Evolutionary conservation across 2,113 vertebrate species (phyloP).

Genomic region (Grantiella picta): DNA sequence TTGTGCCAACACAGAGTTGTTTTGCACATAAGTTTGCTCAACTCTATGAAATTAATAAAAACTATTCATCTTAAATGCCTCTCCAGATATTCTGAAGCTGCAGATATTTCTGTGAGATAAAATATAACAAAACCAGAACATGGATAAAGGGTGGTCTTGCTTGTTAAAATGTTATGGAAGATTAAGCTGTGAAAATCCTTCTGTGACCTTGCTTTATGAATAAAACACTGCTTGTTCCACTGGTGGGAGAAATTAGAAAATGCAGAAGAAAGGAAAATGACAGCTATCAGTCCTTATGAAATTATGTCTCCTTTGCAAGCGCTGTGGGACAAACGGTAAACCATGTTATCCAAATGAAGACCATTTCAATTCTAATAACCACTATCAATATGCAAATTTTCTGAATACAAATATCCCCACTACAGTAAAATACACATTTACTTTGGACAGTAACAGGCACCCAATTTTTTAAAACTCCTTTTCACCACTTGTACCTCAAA

Average conservation of each 20-base stretch:
- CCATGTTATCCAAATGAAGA: background rate
- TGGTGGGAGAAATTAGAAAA: slow-evolving; percentile 38
- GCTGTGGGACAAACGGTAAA: background rate
- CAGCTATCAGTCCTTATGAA: background rate
- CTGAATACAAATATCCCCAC: background rate
- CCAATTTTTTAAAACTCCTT: background rate
- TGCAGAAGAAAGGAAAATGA: background rate
- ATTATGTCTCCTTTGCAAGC: background rate
- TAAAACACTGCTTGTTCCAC: background rate
- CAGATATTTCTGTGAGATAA: background rate
- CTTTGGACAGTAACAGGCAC: background rate
- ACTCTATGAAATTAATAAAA: background rate
- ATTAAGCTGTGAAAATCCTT: slow-evolving; percentile 20
- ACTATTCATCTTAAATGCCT: background rate
- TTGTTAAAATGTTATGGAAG: slow-evolving; percentile 24
- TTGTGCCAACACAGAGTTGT: background rate
- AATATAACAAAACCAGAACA: background rate
- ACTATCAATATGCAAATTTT: background rate
- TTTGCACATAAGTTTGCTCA: background rate
- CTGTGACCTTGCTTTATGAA: slow-evolving; percentile 8
- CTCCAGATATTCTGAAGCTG: background rate
- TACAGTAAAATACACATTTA: background rate
- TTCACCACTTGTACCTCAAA: background rate
- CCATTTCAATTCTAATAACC: background rate
- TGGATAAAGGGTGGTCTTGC: background rate